A percentile compares a stretch with the other conserved stretches of the same genome.
Evolutionary conservation across 2,113 vertebrate species (phyloP).

Genomic region (Rhinolophus ferrumequinum): DNA sequence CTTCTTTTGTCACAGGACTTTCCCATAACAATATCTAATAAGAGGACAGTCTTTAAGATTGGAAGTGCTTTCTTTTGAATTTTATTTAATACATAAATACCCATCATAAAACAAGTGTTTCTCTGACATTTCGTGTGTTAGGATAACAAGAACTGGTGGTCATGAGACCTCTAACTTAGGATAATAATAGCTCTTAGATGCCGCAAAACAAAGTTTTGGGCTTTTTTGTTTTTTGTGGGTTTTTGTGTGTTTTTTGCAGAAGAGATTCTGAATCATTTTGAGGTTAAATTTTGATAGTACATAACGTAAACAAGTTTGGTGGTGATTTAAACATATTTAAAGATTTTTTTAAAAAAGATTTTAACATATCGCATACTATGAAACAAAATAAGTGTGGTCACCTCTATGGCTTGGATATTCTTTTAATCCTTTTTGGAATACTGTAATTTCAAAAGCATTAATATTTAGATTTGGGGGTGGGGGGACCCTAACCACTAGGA

Average conservation of each 20-base stretch:
- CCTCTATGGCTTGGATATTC: background rate
- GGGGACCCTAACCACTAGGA: background rate
- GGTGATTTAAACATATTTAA: background rate
- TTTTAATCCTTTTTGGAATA: conserved; percentile 21
- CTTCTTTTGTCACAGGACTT: background rate
- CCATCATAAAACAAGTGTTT: background rate
- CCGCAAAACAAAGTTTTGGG: background rate
- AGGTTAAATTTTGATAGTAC: background rate
- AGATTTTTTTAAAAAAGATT: conserved; percentile 25
- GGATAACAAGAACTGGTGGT: background rate
- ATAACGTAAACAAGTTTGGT: background rate
- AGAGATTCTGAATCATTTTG: conserved; percentile 34
- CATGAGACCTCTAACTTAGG: background rate
- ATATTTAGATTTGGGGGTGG: background rate
- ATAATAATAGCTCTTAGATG: background rate
- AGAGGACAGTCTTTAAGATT: background rate
- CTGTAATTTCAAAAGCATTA: background rate
- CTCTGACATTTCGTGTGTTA: background rate
- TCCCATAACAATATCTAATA: background rate
- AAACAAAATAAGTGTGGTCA: background rate
- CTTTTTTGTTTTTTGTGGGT: background rate
- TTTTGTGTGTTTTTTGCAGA: background rate
- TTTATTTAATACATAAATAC: background rate
- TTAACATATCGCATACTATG: conserved; percentile 2
- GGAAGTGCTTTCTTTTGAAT: background rate